Evolutionary conservation across 2,113 vertebrate species (phyloP).

Genomic region (Antigone vipio): DNA sequence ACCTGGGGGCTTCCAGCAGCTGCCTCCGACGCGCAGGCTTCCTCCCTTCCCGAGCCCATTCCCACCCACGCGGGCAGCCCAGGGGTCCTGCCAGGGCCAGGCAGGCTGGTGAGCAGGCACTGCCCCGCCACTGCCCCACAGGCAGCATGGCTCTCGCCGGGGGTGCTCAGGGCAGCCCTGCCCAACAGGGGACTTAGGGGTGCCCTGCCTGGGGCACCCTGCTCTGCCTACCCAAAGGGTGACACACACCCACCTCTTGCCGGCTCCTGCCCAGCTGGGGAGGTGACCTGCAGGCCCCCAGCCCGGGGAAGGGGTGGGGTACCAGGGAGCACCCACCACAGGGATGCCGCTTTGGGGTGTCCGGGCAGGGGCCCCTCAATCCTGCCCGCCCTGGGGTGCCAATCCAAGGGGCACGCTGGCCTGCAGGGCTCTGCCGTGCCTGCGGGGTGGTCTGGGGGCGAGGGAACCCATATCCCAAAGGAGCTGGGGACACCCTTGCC

Average conservation of each 20-base stretch:
- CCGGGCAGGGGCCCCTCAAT: background rate
- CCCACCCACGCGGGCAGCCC: background rate
- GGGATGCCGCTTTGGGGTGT: background rate
- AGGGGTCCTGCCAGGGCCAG: background rate
- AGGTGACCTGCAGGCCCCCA: background rate
- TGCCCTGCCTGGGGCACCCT: background rate
- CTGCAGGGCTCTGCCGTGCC: no score
- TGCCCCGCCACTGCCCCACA: accelerated
- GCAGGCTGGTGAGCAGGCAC: background rate
- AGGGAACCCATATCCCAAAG: background rate
- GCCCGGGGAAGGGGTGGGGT: no score
- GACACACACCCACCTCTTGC: background rate
- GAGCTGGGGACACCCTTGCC: accelerated
- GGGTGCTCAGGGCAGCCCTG: background rate
- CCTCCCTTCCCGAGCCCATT: background rate
- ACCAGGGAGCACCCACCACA: background rate
- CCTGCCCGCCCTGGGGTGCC: background rate
- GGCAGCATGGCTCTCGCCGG: background rate
- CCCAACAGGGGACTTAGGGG: background rate
- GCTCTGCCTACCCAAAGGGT: background rate
- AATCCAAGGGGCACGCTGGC: accelerated
- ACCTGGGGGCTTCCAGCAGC: background rate
- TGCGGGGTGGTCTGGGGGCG: accelerated
- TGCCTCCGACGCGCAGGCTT: accelerated
- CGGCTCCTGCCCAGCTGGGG: background rate